Base-by-base conservation (phyloP, 2,888 invertebrate species). In the Torymus tubicola region DNA sequence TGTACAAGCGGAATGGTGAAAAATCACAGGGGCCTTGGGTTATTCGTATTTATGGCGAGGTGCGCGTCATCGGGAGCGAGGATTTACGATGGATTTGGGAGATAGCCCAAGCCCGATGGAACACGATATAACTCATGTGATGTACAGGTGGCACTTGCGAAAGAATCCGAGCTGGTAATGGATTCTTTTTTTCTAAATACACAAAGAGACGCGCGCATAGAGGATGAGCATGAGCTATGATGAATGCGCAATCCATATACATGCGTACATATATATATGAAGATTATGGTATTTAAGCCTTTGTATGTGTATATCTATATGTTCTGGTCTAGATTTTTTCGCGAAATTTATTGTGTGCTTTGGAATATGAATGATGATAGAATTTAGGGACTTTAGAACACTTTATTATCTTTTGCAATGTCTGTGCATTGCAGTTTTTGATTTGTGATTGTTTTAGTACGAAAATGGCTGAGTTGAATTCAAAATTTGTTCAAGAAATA, bases 61-160 rank as follows among this genome's bases (percentile, higher is more conserved):
- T 42, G 42, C 50, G 42, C 67, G 78, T 68, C 61, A 79, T 79
- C 16, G 52, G 69, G 79, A 74, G 57, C 70, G 50, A 75, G 74
- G 74, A 80, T 70, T 70, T 42, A 50, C 58, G 80, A 75, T 74
- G 70, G 70, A 80, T 80, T 71, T 80, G 2, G 24, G 55, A 53
- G 80, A 80, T 80, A 75, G 42, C 42, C 42, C 31, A 3, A 12
- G 58, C 1, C 10, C 21, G 68, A 61, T 61, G 12, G 12, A 52
- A 21, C n/a, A 64, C 21, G 21, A 21, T 21, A 73, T 73, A 31
- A n/a, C 31, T 55, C 52, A 42, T 52, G 50, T 24, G 18, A 8
- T 13, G 16, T 5, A 21, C 21, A 52, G 12, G 12, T 42, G 42
- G 5, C n/a, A 21, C 21, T 76, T 76, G 76, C 76, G 78, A 67